Conservation (phyloP, 2,797 vertebrate species). For the Tokudaia muenninki region DNA sequence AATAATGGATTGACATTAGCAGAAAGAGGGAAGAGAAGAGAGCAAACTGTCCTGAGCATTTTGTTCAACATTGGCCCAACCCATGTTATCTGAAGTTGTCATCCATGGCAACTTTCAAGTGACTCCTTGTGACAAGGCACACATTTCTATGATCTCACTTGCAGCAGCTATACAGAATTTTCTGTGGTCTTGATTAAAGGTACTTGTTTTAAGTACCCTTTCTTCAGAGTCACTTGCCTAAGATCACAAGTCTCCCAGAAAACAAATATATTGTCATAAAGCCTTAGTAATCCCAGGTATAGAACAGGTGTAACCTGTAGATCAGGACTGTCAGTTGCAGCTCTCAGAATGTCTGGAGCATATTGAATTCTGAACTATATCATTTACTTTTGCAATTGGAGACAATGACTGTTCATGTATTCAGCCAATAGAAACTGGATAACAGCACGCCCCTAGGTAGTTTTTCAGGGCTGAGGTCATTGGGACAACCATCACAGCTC, state of each 20-base stretch:
- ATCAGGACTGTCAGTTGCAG: neutral
- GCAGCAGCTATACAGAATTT: neutral
- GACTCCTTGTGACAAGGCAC: neutral
- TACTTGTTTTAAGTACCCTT: neutral
- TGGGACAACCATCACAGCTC: neutral
- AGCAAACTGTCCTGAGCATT: neutral
- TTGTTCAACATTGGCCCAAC: neutral
- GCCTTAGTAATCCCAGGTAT: neutral
- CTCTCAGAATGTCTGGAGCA: neutral
- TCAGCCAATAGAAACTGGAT: neutral
- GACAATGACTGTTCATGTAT: neutral
- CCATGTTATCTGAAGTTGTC: neutral
- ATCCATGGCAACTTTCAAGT: neutral
- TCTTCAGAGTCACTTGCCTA: neutral
- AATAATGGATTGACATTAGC: neutral
- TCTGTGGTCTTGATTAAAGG: slow-evolving; percentile 3
- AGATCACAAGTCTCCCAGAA: neutral
- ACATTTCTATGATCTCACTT: neutral
- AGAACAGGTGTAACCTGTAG: neutral
- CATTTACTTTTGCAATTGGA: neutral
- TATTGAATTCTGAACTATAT: neutral
- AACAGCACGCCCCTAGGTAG: neutral
- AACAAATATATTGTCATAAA: neutral
- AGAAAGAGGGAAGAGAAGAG: neutral
- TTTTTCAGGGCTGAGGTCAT: neutral